A percentile compares a stretch with the other conserved stretches of the same genome.
Conservation (phyloP, 2,888 invertebrate genomes). For the Zonitis immaculata region DNA sequence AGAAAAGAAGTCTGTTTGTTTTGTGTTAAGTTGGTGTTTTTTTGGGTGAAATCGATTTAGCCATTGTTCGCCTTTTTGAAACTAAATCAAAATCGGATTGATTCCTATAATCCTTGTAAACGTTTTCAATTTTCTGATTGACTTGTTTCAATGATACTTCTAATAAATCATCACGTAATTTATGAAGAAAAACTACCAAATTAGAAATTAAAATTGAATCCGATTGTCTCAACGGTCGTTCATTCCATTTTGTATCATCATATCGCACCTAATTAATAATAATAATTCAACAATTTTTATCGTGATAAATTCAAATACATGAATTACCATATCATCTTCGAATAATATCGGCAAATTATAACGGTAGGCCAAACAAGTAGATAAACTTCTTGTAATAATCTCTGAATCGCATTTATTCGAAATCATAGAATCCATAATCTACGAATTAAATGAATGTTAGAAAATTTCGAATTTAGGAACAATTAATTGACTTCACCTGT, state of each 20-base stretch:
- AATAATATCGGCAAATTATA: not conserved
- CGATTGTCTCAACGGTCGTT: not conserved
- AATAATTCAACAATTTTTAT: no score
- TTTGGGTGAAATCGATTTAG: no score
- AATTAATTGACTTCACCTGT: not conserved
- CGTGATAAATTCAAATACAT: no score
- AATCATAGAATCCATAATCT: not conserved
- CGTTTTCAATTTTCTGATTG: not conserved
- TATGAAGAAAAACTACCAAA: not conserved
- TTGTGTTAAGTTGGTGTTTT: no score
- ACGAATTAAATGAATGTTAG: not conserved
- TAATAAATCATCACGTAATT: not conserved
- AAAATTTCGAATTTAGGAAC: not conserved
- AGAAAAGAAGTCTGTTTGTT: no score
- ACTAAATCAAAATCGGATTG: not conserved
- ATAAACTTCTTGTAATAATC: not conserved
- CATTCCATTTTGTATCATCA: not conserved
- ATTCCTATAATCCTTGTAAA: not conserved
- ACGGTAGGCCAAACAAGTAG: not conserved
- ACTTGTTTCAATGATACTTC: not conserved
- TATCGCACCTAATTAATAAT: no score
- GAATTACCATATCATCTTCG: not conserved
- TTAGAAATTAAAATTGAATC: not conserved
- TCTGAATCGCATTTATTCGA: not conserved
- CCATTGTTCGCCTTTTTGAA: not conserved